Base-by-base conservation (phyloP, 2,797 vertebrate species). In the Gymnocypris eckloni region DNA sequence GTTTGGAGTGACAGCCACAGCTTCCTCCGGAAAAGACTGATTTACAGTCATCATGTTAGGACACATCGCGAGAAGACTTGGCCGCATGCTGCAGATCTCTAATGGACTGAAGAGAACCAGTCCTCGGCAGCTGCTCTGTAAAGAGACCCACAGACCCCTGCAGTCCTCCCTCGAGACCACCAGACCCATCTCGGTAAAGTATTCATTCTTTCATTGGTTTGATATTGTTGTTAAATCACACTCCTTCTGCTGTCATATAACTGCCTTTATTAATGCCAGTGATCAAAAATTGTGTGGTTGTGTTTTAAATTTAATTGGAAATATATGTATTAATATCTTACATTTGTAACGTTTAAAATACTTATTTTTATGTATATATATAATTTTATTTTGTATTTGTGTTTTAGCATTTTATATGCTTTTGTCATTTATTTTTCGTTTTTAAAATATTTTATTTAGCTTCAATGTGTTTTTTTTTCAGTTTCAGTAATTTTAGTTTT, bases 121-220 rank as follows among this genome's bases (percentile, higher is more conserved):
- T 20, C 39, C 90, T 28, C 43, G 15, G 16, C 82, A 45, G 3
- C 0, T 87, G 0, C n/a, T 87, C 12, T 59, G 81, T 28, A 4
- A 6, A 2, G 83, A 28, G 73, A 37, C 78, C 66, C 67, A 43
- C 6, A 11, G 83, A 20, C 11, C 39, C 2, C 3, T 48, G 52
- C n/a, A 75, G 6, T 8, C 50, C 6, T 28, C 81, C 4, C 11
- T 72, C 45, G 73, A 78, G 77, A 91, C 22, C 54, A 13, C 61
- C n/a, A 87, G 92, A 39, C 87, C 83, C 61, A 61, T 91, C 33
- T 81, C 86, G 94, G 95, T 95, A 92, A 80, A 12, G 5, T 0
- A 20, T 48, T 15, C 4, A 11, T 50, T 22, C 20, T 77, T 3
- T 11, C 28, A 13, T 37, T 37, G 33, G 2, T 33, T 52, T 33